Evolutionary conservation across 1,140 invertebrate genomes (phyloP).

Genomic region (Drosophila pseudoananassae): DNA sequence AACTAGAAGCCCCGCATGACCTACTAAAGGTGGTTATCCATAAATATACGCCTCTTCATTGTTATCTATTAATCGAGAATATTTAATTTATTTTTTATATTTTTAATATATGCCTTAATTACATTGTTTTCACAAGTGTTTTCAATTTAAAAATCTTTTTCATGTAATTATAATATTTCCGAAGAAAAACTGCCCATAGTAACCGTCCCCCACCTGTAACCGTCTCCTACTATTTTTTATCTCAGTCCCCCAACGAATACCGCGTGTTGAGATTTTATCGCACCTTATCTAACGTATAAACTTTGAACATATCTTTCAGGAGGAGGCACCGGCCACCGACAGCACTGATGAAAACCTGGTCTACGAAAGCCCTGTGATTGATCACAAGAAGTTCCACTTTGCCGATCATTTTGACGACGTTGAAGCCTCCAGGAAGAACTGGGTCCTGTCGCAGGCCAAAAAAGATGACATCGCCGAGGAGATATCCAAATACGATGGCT

Average conservation of each 20-base stretch:
- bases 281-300: constrained; percentile 43
- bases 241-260: constrained; percentile 28
- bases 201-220: neutral
- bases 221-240: constrained; percentile 5
- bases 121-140: too few relatives aligned
- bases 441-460: constrained; percentile 96
- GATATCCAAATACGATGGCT: constrained; percentile 98
- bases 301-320: constrained; percentile 38
- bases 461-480: constrained; percentile 96
- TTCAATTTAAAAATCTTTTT: neutral
- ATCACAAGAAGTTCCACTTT: constrained; percentile 89
- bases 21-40: neutral
- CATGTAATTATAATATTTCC: neutral
- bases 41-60: neutral
- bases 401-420: constrained; percentile 95
- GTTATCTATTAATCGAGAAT: neutral
- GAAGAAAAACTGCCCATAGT: neutral
- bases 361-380: constrained; percentile 87
- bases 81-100: too few relatives aligned
- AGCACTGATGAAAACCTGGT: constrained; percentile 60
- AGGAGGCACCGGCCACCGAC: constrained; percentile 47
- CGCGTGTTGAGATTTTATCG: constrained; percentile 57
- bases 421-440: constrained; percentile 90
- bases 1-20: constrained; percentile 2
- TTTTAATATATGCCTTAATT: too few relatives aligned